Evolutionary conservation across 2,797 vertebrate species (phyloP), one percentile per base, ranked within the genome.

Genomic region (Florisuga fusca): DNA sequence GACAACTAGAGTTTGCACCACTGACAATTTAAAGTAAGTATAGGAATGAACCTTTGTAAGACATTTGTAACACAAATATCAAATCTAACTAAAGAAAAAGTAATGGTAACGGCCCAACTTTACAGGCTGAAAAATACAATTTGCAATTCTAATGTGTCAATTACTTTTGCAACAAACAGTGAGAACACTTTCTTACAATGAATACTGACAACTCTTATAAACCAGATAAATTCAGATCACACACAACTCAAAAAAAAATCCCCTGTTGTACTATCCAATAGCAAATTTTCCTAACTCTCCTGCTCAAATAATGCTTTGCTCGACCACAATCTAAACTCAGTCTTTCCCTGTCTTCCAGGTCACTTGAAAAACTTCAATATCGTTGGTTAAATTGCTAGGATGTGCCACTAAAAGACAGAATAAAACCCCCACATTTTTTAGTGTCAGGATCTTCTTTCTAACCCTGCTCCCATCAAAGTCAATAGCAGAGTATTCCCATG

Each of bases 61-160:
- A 76, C 27, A 55, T 63, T 73, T 72, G 5, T 71, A 73, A 94
- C 16, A 69, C 20, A 69, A 41, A 76, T 48, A 91, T 48, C 46
- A 76, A 77, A 62, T 15, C n/a, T 45, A 86, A 81, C 46, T 64
- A 87, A 93, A 72, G 75, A 73, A 76, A 75, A 90, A 74, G 14
- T 34, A 74, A 87, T 9, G 31, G 62, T 31, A 84, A 69, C 55
- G 62, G 27, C 31, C 64, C 26, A 62, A 18, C 22, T 85, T 94
- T 36, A 84, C 22, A 59, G 34, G n/a, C 16, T 86, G 51, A 82
- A 92, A 74, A 93, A 58, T 10, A 69, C 7, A 67, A 38, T 90
- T 94, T 91, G 84, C 48, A 63, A 77, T 87, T 74, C 48, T 51
- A 84, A 50, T 15, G 29, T 26, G 58, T 90, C 48, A 54, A 66